Evolutionary conservation across 2,797 vertebrate genomes (phyloP).

Genomic region (Helostoma temminkii): DNA sequence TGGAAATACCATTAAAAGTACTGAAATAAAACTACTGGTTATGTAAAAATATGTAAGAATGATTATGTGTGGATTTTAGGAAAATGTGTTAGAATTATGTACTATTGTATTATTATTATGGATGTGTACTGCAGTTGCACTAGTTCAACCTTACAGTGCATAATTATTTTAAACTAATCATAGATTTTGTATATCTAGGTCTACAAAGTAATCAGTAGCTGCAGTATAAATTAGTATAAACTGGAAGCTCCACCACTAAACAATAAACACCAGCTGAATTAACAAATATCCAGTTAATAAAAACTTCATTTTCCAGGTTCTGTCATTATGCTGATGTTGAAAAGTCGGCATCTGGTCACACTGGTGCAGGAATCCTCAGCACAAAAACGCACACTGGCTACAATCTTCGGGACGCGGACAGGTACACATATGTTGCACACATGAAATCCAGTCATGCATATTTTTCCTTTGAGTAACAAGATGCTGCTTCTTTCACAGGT

Average conservation of each 20-base stretch:
- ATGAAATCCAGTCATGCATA: not conserved
- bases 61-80: too few species aligned
- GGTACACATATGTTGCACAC: slow-evolving; percentile 35
- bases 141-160: too few species aligned
- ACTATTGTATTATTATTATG: too few species aligned
- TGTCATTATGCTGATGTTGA: slow-evolving; percentile 16
- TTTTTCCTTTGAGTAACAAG: slow-evolving; percentile 4
- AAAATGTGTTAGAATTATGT: too few species aligned
- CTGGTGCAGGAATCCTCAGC: slow-evolving; percentile 21
- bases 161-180: too few species aligned
- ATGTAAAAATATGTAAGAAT: too few species aligned
- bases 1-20: not conserved
- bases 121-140: too few species aligned
- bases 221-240: too few species aligned
- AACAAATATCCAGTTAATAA: not conserved
- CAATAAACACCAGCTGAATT: not conserved
- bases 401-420: slow-evolving; percentile 55
- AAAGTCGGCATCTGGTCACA: slow-evolving; percentile 12
- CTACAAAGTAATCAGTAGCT: not conserved
- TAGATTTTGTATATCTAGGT: not conserved
- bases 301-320: slow-evolving; percentile 56
- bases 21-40: not conserved
- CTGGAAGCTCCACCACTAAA: too few species aligned
- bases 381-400: slow-evolving; percentile 47
- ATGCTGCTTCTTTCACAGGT: slow-evolving; percentile 58